These are phyloP conservation scores for Nemotelus pantherinus DNA, from an alignment of 2,888 invertebrate species.

Conservation along the genomic window DNA sequence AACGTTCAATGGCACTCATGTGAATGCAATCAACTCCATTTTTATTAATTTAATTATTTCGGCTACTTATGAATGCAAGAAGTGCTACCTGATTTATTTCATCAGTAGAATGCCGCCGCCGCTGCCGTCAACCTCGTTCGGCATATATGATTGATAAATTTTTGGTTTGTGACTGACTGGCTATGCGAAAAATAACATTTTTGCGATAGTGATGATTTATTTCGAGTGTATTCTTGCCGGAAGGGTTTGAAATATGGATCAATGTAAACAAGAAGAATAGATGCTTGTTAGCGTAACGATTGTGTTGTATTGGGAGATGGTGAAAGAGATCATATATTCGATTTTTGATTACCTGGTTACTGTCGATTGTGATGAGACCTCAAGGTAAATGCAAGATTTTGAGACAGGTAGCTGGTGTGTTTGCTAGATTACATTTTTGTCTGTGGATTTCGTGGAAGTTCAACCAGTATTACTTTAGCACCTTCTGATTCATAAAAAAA, in stretches of 20 bases:
- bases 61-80: constrained; percentile 39
- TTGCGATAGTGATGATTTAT: neutral
- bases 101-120: constrained; percentile 17
- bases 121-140: neutral
- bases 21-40: constrained; percentile 43
- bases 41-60: constrained; percentile 44
- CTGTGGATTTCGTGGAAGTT: too few relatives aligned
- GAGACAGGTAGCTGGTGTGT: too few relatives aligned
- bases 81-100: constrained; percentile 33
- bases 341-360: too few relatives aligned
- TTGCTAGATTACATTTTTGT: too few relatives aligned
- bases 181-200: neutral
- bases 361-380: too few relatives aligned
- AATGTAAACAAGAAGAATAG: too few relatives aligned
- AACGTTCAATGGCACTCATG: constrained; percentile 26
- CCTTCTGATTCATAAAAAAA: too few relatives aligned
- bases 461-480: too few relatives aligned
- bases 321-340: too few relatives aligned
- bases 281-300: too few relatives aligned
- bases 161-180: neutral
- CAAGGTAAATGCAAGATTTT: too few relatives aligned
- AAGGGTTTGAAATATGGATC: neutral
- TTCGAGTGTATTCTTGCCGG: neutral
- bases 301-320: too few relatives aligned
- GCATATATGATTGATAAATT: neutral